Base-by-base conservation (phyloP, 2,113 vertebrate species). In the Aegithalos caudatus region DNA sequence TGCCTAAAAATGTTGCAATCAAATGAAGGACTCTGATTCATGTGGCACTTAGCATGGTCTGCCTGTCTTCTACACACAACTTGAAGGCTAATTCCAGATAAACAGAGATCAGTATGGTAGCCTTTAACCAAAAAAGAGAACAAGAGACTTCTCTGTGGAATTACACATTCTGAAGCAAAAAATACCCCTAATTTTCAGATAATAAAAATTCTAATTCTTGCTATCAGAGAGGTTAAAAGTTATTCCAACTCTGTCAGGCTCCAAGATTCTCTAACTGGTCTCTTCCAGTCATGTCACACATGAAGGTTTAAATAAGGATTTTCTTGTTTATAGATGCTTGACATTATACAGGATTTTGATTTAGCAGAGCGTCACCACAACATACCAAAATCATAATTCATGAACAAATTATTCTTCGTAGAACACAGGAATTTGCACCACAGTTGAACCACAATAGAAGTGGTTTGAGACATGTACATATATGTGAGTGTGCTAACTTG, bases 1-100 rank as follows among this genome's bases (percentile, higher is more conserved):
- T 88, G 89, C 91, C 92, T 96, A 94, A 92, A 95, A 96, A 73
- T 73, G 66, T 72, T 93, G 89, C 23, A 21, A 92, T 97, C 70
- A 94, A 93, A 95, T 56, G 77, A 93, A 90, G 79, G 78, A 66
- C 58, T 87, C 67, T 90, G 92, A 95, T 96, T 96, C 74, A 91
- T 92, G 81, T 95, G 70, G 90, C 62, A 80, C 92, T 92, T 93
- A 53, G n/a, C 60, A 79, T 72, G 48, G 33, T 77, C 85, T 66
- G 77, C 83, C 58, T 95, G 76, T 65, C 89, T 90, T 70, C 48
- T 76, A 47, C 84, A 90, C 38, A 62, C 62, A 62, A 79, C 8
- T 54, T 67, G 57, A 88, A 88, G 64, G 61, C 56, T 81, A 88
- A 93, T 87, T 78, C 51, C 79, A 74, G 45, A 29, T 77, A 85